Evolutionary conservation across 23 tunicate species (phyloP), one percentile per base, ranked within the genome.

Genomic region (Oikopleura albicans): DNA sequence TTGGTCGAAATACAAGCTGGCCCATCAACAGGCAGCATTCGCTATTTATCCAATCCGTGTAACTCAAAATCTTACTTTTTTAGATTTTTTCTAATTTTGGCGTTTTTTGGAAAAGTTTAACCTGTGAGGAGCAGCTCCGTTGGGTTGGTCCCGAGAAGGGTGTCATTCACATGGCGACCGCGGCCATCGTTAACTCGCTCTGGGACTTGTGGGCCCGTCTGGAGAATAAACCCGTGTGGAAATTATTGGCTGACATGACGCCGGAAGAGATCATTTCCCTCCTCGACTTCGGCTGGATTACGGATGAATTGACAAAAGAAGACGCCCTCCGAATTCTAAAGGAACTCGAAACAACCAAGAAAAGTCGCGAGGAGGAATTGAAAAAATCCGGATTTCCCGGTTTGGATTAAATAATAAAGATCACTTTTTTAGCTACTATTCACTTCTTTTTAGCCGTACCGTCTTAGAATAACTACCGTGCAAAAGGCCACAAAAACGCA

Each of bases 101-200:
- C 35, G 37, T 16, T 27, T 71, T 12, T 71, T 71, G 79, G 79
- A 71, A 71, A 29, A 71, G 4, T 16, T 22, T 71, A 2, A 29
- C 35, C 34, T 71, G 79, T 37, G 79, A 71, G 31, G 79, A 71
- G 37, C 79, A 71, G 31, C 27, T 71, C 35, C 33, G 79, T 22
- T 71, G 79, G 99, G 87, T 95, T 76, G 99, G 99, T 16, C 99
- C 99, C 12, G 99, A 95, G 66, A 95, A 95, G 91, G 99, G 99
- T 1, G 99, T 89, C 40, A 86, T 87, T 34, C 99, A 95, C 66
- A 84, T 95, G 89, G 99, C 99, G 0, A 85, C 91, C 0, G 96
- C 99, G 28, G 92, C 88, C 1, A 84, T 95, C 34, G 88, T 95
- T 66, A 95, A 95, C 56, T 96, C 97, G 28, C 40, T 95, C 38